phyloP scores from a whole-genome alignment of 2,113 vertebrate genomes.

The Stigmatopora argus region DNA sequence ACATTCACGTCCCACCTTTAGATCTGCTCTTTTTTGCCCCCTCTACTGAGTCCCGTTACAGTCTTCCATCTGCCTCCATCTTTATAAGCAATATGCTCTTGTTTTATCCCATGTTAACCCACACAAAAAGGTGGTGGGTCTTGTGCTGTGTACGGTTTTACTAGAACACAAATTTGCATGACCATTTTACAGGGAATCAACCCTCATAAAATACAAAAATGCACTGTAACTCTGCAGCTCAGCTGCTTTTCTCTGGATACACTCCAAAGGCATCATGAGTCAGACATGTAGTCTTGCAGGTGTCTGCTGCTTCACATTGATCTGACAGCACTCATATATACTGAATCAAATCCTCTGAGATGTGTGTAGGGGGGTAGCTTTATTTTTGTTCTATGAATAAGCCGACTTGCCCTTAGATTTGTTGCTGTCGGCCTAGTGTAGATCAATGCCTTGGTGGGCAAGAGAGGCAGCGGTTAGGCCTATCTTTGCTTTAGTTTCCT shows the following conservation, averaged over 20 bases:
- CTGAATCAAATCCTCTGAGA: slow-evolving; percentile 57
- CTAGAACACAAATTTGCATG: slow-evolving; percentile 7
- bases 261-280: slow-evolving; percentile 12
- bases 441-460: slow-evolving; percentile 69
- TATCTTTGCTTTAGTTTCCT: slow-evolving; percentile 67
- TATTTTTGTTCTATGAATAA: slow-evolving; percentile 67
- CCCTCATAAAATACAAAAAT: slow-evolving; percentile 21
- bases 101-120: slow-evolving; percentile 36
- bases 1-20: no score
- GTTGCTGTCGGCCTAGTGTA: slow-evolving; percentile 61
- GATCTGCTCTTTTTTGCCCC: no score
- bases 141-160: slow-evolving; percentile 34
- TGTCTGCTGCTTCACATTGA: slow-evolving; percentile 28
- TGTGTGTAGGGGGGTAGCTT: slow-evolving; percentile 54
- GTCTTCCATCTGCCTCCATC: slow-evolving; percentile 27
- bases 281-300: slow-evolving; percentile 23
- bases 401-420: slow-evolving; percentile 65
- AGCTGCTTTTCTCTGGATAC: slow-evolving; percentile 19
- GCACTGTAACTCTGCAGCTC: slow-evolving; percentile 18
- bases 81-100: slow-evolving; percentile 9
- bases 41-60: neutral
- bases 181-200: slow-evolving; percentile 26
- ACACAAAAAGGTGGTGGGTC: slow-evolving; percentile 29
- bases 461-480: slow-evolving; percentile 54
- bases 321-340: slow-evolving; percentile 55